phyloP scores from a whole-genome alignment of 2,797 vertebrate species.

The Cichlasoma orientale region DNA sequence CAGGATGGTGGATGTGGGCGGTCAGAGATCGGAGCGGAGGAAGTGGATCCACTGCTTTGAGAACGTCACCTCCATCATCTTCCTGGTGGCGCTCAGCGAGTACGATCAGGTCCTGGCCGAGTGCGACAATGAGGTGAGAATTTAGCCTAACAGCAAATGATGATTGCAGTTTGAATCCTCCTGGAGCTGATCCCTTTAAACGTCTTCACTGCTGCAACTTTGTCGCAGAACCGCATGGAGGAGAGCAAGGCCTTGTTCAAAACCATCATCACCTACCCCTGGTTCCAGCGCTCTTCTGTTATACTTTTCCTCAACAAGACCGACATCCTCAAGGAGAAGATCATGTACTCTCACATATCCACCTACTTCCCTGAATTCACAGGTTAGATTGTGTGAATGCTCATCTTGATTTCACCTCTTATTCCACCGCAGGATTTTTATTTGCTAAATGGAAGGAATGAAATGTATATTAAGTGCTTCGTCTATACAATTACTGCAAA shows the following conservation, averaged over 20 bases:
- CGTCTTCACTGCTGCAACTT: background rate
- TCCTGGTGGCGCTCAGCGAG: slow-evolving; percentile 92
- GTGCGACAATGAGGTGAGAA: slow-evolving; percentile 88
- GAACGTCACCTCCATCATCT: slow-evolving; percentile 94
- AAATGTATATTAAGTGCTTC: background rate
- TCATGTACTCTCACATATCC: slow-evolving; percentile 84
- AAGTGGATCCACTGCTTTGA: slow-evolving; percentile 97
- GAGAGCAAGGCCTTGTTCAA: slow-evolving; percentile 94
- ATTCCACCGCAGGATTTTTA: background rate
- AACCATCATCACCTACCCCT: slow-evolving; percentile 92
- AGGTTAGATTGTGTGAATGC: slow-evolving; percentile 68
- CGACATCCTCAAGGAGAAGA: slow-evolving; percentile 92
- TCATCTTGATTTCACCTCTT: too few relatives aligned
- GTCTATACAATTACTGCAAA: background rate
- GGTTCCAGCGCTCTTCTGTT: slow-evolving; percentile 90
- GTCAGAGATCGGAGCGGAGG: slow-evolving; percentile 92
- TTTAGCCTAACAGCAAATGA: background rate
- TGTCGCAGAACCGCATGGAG: slow-evolving; percentile 90
- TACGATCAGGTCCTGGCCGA: slow-evolving; percentile 93
- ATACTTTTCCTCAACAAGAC: slow-evolving; percentile 95
- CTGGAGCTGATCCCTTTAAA: background rate
- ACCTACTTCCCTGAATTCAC: slow-evolving; percentile 90
- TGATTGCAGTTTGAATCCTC: background rate
- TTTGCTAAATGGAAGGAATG: background rate
- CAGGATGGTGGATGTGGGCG: slow-evolving; percentile 93